Evolutionary conservation across 2,888 invertebrate species (phyloP).

Genomic region (Thereva nobilitata): DNA sequence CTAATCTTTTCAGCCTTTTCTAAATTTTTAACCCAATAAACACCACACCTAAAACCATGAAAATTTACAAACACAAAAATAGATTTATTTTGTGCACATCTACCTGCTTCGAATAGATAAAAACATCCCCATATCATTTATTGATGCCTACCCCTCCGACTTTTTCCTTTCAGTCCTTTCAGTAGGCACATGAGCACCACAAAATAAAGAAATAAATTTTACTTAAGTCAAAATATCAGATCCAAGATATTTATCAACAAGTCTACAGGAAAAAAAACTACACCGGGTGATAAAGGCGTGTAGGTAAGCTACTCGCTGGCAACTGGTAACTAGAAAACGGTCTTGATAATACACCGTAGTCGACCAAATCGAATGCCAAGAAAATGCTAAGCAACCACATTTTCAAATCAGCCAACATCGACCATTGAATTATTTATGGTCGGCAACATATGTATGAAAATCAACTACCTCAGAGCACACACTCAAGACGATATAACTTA

Average conservation of each 20-base stretch:
- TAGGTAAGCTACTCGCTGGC: neutral
- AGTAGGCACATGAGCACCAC: constrained; percentile 19
- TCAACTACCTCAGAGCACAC: neutral
- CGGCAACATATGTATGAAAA: neutral
- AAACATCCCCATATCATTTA: constrained; percentile 11
- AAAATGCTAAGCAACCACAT: constrained; percentile 33
- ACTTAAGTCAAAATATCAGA: constrained; percentile 42
- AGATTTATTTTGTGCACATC: too few species aligned
- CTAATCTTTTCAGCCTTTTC: too few species aligned
- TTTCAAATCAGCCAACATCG: constrained; percentile 24
- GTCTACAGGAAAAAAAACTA: constrained; percentile 32
- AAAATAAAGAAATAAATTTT: constrained; percentile 43
- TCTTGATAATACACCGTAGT: neutral
- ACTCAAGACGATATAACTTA: neutral
- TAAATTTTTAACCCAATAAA: too few species aligned
- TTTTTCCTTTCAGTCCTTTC: neutral
- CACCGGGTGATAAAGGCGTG: constrained; percentile 8
- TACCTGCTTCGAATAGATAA: neutral
- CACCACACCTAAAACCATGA: too few species aligned
- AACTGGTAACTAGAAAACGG: neutral
- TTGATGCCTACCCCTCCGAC: constrained; percentile 8
- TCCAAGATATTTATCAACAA: constrained; percentile 40
- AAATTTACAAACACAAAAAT: too few species aligned
- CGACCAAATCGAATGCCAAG: constrained; percentile 29
- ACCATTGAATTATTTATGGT: constrained; percentile 33